phyloP scores from a whole-genome alignment of 2,888 invertebrate species.

The Operophtera brumata region DNA sequence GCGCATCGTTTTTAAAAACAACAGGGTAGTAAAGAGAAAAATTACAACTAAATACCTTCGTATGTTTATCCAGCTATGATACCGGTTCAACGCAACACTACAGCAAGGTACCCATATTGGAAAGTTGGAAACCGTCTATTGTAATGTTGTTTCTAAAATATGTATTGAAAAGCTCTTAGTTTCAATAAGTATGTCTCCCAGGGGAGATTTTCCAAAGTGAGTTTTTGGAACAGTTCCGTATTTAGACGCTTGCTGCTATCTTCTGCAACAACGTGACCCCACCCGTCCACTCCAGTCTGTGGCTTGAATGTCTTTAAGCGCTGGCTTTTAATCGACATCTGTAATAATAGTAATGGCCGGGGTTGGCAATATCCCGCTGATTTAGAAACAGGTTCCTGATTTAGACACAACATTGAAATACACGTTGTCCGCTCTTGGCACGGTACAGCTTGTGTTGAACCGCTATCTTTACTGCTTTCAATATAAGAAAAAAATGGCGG shows the following conservation, averaged over 20 bases:
- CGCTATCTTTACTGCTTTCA: too few species aligned
- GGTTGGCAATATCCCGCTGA: not conserved
- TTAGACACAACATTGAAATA: too few species aligned
- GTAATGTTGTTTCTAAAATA: not conserved
- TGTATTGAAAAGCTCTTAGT: not conserved
- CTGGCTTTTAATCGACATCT: not conserved
- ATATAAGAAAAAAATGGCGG: too few species aligned
- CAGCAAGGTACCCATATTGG: not conserved
- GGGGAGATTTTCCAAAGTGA: too few species aligned
- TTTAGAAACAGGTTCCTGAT: too few species aligned
- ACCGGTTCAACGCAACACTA: not conserved
- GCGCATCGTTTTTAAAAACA: too few species aligned
- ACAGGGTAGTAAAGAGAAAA: not conserved
- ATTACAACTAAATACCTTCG: not conserved
- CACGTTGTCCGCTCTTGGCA: too few species aligned
- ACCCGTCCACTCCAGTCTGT: not conserved
- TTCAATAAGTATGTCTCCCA: not conserved
- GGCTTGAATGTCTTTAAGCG: not conserved
- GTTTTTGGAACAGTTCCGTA: too few species aligned
- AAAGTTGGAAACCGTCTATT: not conserved
- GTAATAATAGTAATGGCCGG: not conserved
- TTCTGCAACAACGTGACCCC: too few species aligned
- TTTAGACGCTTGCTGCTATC: too few species aligned
- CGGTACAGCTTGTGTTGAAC: too few species aligned
- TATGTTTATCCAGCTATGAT: not conserved